phyloP scores from a whole-genome alignment of 1,140 invertebrate species.

The Archivesica marissinica region DNA sequence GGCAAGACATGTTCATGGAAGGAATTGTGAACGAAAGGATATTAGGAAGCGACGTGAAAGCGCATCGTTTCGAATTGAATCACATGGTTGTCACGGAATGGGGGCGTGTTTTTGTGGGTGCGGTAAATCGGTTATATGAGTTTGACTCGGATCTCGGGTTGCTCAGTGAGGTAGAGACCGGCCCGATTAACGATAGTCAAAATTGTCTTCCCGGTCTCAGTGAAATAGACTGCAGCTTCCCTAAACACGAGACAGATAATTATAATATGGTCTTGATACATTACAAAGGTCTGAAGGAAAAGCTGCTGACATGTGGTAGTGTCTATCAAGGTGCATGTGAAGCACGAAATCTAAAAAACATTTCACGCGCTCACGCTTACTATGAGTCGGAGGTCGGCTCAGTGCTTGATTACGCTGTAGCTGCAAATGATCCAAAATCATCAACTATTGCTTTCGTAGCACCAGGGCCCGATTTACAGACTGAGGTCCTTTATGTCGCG shows the following conservation, averaged over 20 bases:
- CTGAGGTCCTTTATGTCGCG: constrained; percentile 74
- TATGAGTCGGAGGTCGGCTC: constrained; percentile 86
- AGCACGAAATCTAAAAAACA: constrained; percentile 94
- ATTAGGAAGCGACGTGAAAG: constrained; percentile 43
- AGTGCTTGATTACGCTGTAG: constrained; percentile 87
- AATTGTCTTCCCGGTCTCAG: constrained; percentile 69
- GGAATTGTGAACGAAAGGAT: constrained; percentile 34
- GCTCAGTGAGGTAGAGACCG: constrained; percentile 91
- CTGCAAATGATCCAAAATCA: constrained; percentile 96
- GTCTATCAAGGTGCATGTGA: constrained; percentile 94
- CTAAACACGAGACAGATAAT: constrained; percentile 89
- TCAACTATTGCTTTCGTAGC: constrained; percentile 98
- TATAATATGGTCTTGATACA: constrained; percentile 98
- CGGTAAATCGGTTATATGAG: constrained; percentile 96
- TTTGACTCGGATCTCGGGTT: constrained; percentile 91
- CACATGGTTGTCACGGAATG: constrained; percentile 93
- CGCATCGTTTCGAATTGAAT: constrained; percentile 83
- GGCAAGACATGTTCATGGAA: constrained; percentile 8
- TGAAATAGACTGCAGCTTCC: constrained; percentile 33
- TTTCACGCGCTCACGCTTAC: constrained; percentile 91
- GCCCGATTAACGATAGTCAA: constrained; percentile 74
- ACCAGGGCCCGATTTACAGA: constrained; percentile 85
- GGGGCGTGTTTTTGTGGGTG: constrained; percentile 95
- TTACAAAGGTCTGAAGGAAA: constrained; percentile 92
- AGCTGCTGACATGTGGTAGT: constrained; percentile 96